These are phyloP conservation scores for Pedionomus torquatus DNA, from an alignment of 2,113 vertebrate species.

Conservation along the genomic window DNA sequence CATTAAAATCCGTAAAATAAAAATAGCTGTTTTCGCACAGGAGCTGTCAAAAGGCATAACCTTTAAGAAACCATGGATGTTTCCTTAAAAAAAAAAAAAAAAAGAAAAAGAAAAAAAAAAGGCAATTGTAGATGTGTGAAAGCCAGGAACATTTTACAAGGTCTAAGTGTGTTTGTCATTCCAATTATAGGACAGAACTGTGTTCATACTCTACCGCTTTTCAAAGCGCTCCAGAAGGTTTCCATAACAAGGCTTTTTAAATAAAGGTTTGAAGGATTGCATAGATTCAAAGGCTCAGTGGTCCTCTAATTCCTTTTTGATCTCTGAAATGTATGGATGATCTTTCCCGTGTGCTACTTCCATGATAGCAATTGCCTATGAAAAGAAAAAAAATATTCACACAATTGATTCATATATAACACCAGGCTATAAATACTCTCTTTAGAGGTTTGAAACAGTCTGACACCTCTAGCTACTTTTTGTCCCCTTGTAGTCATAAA, in stretches of 20 bases:
- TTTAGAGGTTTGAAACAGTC: slow-evolving; percentile 68
- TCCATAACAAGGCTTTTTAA: slow-evolving; percentile 66
- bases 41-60: background rate
- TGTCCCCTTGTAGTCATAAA: slow-evolving; percentile 73
- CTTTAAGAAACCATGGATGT: slow-evolving; percentile 7
- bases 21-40: slow-evolving; percentile 7
- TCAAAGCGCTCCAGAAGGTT: slow-evolving; percentile 52
- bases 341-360: slow-evolving; percentile 93
- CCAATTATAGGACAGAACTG: slow-evolving; percentile 56
- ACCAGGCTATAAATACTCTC: slow-evolving; percentile 71
- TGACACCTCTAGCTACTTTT: slow-evolving; percentile 73
- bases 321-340: slow-evolving; percentile 87
- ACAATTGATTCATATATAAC: slow-evolving; percentile 71
- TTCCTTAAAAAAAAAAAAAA: background rate
- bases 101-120: background rate
- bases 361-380: slow-evolving; percentile 92
- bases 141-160: background rate
- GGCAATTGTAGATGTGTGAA: slow-evolving; percentile 12
- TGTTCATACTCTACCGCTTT: slow-evolving; percentile 17
- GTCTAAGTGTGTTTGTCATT: slow-evolving; percentile 64
- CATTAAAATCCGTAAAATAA: background rate
- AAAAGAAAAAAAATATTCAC: slow-evolving; percentile 46
- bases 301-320: slow-evolving; percentile 86
- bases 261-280: slow-evolving; percentile 60
- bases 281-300: slow-evolving; percentile 74